Conservation (phyloP, 2,888 invertebrate genomes). For the Stegana nigrithorax region DNA sequence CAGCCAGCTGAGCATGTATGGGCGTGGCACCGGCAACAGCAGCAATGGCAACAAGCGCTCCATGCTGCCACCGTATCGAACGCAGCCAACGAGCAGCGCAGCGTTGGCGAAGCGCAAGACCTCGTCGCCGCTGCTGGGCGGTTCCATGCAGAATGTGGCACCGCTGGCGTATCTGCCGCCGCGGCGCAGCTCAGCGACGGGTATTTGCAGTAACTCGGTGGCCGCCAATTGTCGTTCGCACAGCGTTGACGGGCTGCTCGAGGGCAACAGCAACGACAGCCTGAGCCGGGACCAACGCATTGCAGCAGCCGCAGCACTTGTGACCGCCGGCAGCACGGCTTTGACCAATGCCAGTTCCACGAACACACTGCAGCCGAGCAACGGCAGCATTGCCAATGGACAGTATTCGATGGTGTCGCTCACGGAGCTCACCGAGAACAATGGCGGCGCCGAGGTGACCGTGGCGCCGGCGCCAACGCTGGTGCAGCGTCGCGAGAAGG, state of each 20-base stretch:
- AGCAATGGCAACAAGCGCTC: conserved; percentile 51
- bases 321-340: conserved; percentile 60
- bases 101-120: conserved; percentile 39
- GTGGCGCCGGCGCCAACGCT: conserved; percentile 18
- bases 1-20: conserved; percentile 34
- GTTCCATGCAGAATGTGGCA: conserved; percentile 60
- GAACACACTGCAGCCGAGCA: conserved; percentile 53
- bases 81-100: conserved; percentile 50
- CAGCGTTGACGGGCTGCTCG: conserved; percentile 75
- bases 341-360: conserved; percentile 63
- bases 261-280: conserved; percentile 59
- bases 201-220: conserved; percentile 63
- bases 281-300: conserved; percentile 53
- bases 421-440: conserved; percentile 35
- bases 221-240: conserved; percentile 70
- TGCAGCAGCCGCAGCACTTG: conserved; percentile 59
- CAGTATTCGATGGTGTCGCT: conserved; percentile 29
- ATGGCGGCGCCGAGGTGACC: background rate
- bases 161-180: conserved; percentile 56
- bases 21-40: conserved; percentile 52
- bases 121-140: conserved; percentile 37
- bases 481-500: conserved; percentile 61
- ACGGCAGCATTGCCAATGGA: conserved; percentile 21
- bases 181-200: conserved; percentile 64
- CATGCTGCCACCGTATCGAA: conserved; percentile 64